phyloP scores from a whole-genome alignment of 2,113 vertebrate genomes.

The Myiopsitta monachus region DNA sequence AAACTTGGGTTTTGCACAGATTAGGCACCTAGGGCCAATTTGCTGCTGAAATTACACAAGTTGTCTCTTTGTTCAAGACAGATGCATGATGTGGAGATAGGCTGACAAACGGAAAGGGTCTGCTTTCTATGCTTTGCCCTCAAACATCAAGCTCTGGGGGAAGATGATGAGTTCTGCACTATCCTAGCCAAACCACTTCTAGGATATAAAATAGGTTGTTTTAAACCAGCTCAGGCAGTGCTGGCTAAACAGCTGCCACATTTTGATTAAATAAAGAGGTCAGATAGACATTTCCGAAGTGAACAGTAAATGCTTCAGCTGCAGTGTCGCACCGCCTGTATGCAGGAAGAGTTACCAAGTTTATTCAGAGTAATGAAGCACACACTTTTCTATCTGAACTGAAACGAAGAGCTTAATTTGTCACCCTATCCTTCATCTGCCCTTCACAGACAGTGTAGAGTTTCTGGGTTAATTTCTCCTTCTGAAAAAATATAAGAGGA shows the following conservation, averaged over 20 bases:
- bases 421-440: neutral
- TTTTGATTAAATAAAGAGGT: neutral
- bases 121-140: neutral
- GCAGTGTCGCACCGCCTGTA: neutral
- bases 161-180: neutral
- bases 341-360: neutral
- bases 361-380: neutral
- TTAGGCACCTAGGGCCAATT: neutral
- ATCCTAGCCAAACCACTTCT: neutral
- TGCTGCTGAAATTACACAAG: neutral
- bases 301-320: neutral
- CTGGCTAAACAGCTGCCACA: neutral
- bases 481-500: neutral
- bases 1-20: neutral
- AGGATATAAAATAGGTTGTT: neutral
- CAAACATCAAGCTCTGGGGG: neutral
- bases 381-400: neutral
- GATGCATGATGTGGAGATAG: fast-evolving
- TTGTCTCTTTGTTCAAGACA: neutral
- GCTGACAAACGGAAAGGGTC: neutral
- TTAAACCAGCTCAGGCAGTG: neutral
- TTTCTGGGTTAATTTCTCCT: neutral
- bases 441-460: neutral
- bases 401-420: neutral
- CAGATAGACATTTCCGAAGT: neutral